Percentiles rank a stretch among this genome's conserved stretches.
Evolutionary conservation across 1,140 invertebrate species (phyloP).

Genomic region (Caenorhabditis tropicalis): DNA sequence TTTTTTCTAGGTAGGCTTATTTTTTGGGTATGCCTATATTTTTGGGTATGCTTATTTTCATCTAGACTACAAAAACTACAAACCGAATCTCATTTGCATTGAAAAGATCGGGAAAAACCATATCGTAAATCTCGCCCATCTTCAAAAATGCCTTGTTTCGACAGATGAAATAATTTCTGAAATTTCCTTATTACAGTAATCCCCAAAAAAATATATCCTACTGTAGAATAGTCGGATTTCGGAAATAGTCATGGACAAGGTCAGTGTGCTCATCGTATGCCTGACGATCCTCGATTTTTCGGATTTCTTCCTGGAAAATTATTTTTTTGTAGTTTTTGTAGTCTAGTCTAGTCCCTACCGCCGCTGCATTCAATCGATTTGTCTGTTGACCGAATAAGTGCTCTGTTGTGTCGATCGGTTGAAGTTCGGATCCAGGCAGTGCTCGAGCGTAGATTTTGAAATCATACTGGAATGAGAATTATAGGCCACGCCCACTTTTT

Average conservation of each 20-base stretch:
- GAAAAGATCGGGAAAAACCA: background rate
- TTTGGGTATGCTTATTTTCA: too few relatives aligned
- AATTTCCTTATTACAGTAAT: background rate
- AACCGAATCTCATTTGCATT: too few relatives aligned
- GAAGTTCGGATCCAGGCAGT: too few relatives aligned
- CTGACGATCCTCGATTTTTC: background rate
- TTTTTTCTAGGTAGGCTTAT: too few relatives aligned
- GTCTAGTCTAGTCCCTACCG: background rate
- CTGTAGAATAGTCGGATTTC: background rate
- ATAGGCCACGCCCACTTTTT: too few relatives aligned
- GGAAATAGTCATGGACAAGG: background rate
- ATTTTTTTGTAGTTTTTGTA: background rate
- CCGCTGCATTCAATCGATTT: background rate
- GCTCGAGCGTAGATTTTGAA: too few relatives aligned
- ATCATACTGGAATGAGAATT: too few relatives aligned
- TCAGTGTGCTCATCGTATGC: conserved; percentile 9
- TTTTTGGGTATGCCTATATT: too few relatives aligned
- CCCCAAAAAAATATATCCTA: background rate
- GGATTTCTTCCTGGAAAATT: background rate
- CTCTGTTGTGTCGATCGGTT: too few relatives aligned
- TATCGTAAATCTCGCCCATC: background rate
- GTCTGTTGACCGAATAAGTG: background rate
- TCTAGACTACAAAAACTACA: too few relatives aligned
- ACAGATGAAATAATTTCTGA: conserved; percentile 26
- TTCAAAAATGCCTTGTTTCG: conserved; percentile 19